Evolutionary conservation across 2,888 invertebrate species (phyloP).

Genomic region (Baronia brevicornis): DNA sequence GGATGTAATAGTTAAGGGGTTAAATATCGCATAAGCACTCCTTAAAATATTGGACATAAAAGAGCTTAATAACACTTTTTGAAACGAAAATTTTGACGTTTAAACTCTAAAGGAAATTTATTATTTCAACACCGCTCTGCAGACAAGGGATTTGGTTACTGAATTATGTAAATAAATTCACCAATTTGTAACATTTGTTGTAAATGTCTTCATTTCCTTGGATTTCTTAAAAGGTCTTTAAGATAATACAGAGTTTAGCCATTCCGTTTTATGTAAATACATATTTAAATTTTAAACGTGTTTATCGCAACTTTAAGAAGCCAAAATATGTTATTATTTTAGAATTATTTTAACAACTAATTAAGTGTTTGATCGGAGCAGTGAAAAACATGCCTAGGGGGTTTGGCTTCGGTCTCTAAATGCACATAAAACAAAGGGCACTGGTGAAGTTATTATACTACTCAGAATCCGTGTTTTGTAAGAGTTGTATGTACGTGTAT

Average conservation of each 20-base stretch:
- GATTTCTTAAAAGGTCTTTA: conserved; percentile 49
- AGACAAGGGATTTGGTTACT: conserved; percentile 66
- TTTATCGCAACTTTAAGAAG: no score
- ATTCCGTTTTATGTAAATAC: background rate
- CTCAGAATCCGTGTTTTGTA: no score
- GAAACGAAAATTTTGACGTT: conserved; percentile 51
- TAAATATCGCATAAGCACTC: no score
- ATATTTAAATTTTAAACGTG: conserved; percentile 5
- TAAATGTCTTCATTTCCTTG: conserved; percentile 63
- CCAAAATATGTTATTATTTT: no score
- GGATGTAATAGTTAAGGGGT: no score
- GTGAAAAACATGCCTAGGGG: no score
- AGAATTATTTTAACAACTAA: conserved; percentile 1
- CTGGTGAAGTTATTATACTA: no score
- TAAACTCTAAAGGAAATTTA: conserved; percentile 61
- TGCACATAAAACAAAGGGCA: no score
- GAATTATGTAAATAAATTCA: conserved; percentile 70
- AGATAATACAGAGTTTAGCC: background rate
- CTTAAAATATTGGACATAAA: conserved; percentile 41
- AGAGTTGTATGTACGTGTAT: no score
- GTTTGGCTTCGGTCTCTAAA: no score
- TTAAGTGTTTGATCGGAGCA: no score
- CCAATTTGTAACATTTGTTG: conserved; percentile 67
- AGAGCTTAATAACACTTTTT: conserved; percentile 57
- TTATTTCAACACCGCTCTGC: conserved; percentile 56